These are phyloP conservation scores for Cinara cedri DNA, from an alignment of 2,888 invertebrate species.

Conservation along the genomic window DNA sequence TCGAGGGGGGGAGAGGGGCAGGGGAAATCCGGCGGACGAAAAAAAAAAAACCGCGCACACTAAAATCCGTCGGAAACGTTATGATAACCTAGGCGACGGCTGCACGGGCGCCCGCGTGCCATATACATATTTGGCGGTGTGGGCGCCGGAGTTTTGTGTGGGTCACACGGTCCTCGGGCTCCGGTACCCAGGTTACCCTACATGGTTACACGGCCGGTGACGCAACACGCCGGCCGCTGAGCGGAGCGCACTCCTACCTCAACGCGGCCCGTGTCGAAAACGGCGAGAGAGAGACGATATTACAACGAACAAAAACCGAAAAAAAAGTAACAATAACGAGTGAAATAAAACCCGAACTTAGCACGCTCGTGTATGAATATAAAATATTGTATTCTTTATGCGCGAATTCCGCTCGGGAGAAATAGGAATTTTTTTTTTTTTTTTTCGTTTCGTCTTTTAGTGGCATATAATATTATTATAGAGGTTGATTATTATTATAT, in stretches of 20 bases:
- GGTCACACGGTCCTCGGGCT: slow-evolving; percentile 54
- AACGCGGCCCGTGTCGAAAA: slow-evolving; percentile 16
- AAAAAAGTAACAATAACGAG: not conserved
- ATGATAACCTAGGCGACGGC: not conserved
- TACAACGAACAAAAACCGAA: not conserved
- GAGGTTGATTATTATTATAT: not conserved
- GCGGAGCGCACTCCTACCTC: slow-evolving; percentile 50
- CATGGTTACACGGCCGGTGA: slow-evolving; percentile 54
- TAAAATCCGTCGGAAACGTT: not conserved
- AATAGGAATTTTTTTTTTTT: too few species aligned
- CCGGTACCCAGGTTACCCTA: slow-evolving; percentile 52
- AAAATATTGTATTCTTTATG: too few species aligned
- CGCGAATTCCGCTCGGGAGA: too few species aligned
- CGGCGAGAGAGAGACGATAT: too few species aligned
- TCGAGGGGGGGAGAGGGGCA: too few species aligned
- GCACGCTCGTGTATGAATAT: too few species aligned
- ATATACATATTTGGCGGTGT: slow-evolving; percentile 10
- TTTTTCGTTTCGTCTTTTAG: too few species aligned
- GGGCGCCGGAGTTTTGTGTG: slow-evolving; percentile 47
- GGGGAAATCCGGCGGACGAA: too few species aligned
- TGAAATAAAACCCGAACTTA: not conserved
- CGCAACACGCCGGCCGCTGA: slow-evolving; percentile 9
- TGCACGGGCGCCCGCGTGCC: not conserved
- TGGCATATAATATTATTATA: too few species aligned
- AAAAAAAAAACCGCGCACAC: too few species aligned